Evolutionary conservation across 1,140 invertebrate species (phyloP), one percentile per base, ranked within the genome.

Genomic region (Zaprionus capensis): DNA sequence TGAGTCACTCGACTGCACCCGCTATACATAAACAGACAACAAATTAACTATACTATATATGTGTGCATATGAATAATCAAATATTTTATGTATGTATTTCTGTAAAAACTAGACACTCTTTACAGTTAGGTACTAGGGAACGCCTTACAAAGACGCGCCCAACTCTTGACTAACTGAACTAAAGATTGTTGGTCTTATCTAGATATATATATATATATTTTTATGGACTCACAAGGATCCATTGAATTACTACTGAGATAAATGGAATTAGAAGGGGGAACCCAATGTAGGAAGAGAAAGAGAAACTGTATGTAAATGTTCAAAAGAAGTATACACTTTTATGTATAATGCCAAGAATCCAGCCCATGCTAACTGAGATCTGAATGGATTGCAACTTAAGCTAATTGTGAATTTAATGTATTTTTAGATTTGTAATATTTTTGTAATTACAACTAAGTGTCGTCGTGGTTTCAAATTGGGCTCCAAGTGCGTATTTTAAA

Each of bases 381-480:
- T 81, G 67, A 76, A 76, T 71, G 59, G 76, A 79, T 79, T 75
- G 59, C 41, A 41, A 63, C 11, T 68, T 71, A 26, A 78, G 74
- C 65, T 74, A 76, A 73, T 73, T 88, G 75, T 90, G 81, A 84
- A 84, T 70, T 90, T 74, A 76, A 81, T 90, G 76, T 85, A 90
- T 88, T 90, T 87, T 90, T 90, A 90, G 78, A 85, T 70, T 64
- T 72, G 51, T 77, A 88, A 81, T 46, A 71, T 72, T 81, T 63
- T 67, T 88, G 46, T 51, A 51, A 51, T 79, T 79, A 59, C 55
- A 90, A 67, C 70, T 85, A 85, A 88, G 69, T 46, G 41, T 46
- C 72, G 85, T 88, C 84, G 85, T 88, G 85, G 85, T 88, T 88
- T 88, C 85, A 88, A 81, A 80, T 88, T 76, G 66, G 78, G 75